Evolutionary conservation across 1,140 invertebrate genomes (phyloP).

Genomic region (Liolophura sinensis): DNA sequence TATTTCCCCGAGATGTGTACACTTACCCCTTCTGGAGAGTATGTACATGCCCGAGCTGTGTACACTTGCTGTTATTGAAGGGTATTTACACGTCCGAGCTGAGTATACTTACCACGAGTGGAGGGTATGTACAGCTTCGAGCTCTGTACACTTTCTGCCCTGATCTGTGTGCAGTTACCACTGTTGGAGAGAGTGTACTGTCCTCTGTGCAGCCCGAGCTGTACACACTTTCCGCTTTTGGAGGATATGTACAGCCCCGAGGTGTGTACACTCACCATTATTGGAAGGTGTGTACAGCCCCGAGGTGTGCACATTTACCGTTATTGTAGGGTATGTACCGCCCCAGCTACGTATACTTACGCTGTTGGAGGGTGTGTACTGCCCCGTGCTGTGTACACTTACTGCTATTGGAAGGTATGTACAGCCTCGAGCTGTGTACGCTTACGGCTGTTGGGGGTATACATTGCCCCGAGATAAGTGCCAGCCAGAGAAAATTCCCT

Average conservation of each 20-base stretch:
- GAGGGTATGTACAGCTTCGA: background rate
- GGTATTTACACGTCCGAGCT: conserved; percentile 4
- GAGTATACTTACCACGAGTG: background rate
- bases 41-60: background rate
- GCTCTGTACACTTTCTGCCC: background rate
- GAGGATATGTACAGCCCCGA: background rate
- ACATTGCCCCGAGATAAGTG: conserved; percentile 15
- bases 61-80: conserved; percentile 16
- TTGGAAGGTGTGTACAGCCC: conserved; percentile 4
- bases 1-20: background rate
- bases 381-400: background rate
- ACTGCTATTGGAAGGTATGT: conserved; percentile 17
- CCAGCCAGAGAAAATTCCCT: conserved; percentile 19
- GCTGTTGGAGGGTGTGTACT: conserved; percentile 3
- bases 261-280: conserved; percentile 14
- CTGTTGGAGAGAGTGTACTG: background rate
- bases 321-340: background rate
- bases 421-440: background rate
- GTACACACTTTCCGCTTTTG: conserved; percentile 15
- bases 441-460: background rate
- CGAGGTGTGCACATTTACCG: background rate
- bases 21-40: too few relatives aligned
- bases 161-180: background rate
- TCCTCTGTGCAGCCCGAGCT: background rate
- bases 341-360: background rate